Evolutionary conservation across 2,113 vertebrate genomes (phyloP).

Genomic region (Phrynosoma platyrhinos): DNA sequence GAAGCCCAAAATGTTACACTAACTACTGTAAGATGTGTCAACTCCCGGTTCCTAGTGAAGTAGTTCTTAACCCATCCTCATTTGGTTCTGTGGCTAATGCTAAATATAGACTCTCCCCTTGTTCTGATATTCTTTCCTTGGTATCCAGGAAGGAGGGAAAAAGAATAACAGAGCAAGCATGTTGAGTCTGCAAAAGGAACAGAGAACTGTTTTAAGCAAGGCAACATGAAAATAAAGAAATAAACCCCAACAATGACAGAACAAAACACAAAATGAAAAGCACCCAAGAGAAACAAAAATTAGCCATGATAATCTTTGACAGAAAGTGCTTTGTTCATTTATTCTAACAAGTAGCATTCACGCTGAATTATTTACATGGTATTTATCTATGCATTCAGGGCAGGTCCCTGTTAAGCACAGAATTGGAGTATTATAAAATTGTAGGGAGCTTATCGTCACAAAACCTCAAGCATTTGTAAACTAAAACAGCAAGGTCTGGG

Average conservation of each 20-base stretch:
- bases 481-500: neutral
- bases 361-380: slow-evolving; percentile 51
- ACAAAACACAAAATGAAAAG: slow-evolving; percentile 8
- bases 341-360: slow-evolving; percentile 41
- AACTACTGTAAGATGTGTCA: neutral
- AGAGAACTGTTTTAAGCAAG: slow-evolving; percentile 7
- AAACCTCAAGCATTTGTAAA: neutral
- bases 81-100: neutral
- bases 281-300: neutral
- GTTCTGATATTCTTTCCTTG: neutral
- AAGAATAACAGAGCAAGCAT: too few relatives aligned
- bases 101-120: slow-evolving; percentile 4
- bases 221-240: slow-evolving; percentile 24
- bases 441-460: neutral
- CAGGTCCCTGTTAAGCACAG: neutral
- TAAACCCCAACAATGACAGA: neutral
- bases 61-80: neutral
- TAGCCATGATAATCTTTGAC: slow-evolving; percentile 47
- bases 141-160: neutral
- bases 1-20: neutral
- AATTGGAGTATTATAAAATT: slow-evolving; percentile 11
- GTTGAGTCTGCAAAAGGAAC: accelerated
- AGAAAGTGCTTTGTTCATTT: slow-evolving; percentile 41
- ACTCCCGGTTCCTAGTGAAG: neutral
- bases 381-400: neutral